A percentile compares a stretch with the other conserved stretches of the same genome.
phyloP scores from a whole-genome alignment of 2,113 vertebrate species.

The Jacana jacana region DNA sequence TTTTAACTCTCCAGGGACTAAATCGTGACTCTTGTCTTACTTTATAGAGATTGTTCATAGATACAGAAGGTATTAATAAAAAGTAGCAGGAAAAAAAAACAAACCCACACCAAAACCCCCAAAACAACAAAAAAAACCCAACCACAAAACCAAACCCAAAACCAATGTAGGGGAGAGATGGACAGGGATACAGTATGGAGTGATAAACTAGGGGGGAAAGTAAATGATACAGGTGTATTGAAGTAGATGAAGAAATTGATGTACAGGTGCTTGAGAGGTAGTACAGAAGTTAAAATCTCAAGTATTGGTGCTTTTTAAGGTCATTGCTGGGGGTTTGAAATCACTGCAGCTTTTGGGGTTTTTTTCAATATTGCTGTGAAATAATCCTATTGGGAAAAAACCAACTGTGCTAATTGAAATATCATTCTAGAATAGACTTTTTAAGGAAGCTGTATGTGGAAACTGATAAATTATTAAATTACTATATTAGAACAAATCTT shows the following conservation, averaged over 20 bases:
- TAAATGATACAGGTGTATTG: not conserved
- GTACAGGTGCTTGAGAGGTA: not conserved
- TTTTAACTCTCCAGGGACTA: constrained; percentile 13
- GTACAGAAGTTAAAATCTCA: not conserved
- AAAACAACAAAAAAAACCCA: too few species aligned
- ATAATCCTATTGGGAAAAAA: not conserved
- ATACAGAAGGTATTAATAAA: not conserved
- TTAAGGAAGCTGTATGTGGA: not conserved
- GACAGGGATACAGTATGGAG: not conserved
- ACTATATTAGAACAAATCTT: not conserved
- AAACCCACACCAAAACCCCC: not conserved
- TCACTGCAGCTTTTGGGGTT: not conserved
- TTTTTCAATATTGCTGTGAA: not conserved
- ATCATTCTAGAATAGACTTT: not conserved
- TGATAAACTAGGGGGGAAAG: not conserved
- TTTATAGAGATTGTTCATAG: not conserved
- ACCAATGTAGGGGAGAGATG: not conserved
- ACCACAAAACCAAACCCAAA: too few species aligned
- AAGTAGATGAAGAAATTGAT: not conserved
- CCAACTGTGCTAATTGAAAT: not conserved
- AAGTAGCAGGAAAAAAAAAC: not conserved
- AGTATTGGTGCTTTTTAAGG: not conserved
- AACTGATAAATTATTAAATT: not conserved
- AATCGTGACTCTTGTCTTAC: not conserved
- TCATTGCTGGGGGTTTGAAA: not conserved